These are phyloP conservation scores for Hyles vespertilio DNA, from an alignment of 1,140 invertebrate species.

Conservation along the genomic window DNA sequence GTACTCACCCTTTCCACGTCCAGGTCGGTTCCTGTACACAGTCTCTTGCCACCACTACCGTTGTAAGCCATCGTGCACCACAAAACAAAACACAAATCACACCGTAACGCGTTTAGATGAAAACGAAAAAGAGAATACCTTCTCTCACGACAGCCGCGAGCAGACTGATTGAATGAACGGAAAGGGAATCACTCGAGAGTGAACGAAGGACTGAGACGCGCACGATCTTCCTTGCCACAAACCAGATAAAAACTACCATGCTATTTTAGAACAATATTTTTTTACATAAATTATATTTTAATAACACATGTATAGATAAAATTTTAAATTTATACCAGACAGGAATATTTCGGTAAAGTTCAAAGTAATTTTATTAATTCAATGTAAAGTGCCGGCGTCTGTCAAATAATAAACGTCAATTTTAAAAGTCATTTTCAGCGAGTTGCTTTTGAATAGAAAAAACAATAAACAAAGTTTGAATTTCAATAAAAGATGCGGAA, in stretches of 20 bases:
- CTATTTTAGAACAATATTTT: too few relatives aligned
- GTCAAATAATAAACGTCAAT: too few relatives aligned
- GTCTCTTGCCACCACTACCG: conserved; percentile 74
- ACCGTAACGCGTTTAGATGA: conserved; percentile 60
- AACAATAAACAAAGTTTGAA: too few relatives aligned
- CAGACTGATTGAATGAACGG: conserved; percentile 67
- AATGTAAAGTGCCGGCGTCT: too few relatives aligned
- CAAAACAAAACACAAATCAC: conserved; percentile 74
- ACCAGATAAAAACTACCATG: conserved; percentile 1
- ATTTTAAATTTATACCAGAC: too few relatives aligned
- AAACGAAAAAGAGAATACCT: conserved; percentile 47
- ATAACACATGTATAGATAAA: background rate
- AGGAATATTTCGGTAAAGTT: too few relatives aligned
- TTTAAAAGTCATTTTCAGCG: too few relatives aligned
- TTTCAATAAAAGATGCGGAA: too few relatives aligned
- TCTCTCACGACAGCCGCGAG: conserved; percentile 46
- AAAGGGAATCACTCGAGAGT: conserved; percentile 33
- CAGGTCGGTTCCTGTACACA: conserved; percentile 67
- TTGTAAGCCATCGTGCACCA: conserved; percentile 75
- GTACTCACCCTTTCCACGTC: conserved; percentile 70
- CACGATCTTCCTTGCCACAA: conserved; percentile 17
- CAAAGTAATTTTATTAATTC: too few relatives aligned
- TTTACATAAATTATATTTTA: background rate
- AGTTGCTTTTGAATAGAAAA: too few relatives aligned
- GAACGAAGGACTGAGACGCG: conserved; percentile 41